These are phyloP conservation scores for Mus spretus DNA, from an alignment of 2,797 vertebrate genomes.

Conservation along the genomic window DNA sequence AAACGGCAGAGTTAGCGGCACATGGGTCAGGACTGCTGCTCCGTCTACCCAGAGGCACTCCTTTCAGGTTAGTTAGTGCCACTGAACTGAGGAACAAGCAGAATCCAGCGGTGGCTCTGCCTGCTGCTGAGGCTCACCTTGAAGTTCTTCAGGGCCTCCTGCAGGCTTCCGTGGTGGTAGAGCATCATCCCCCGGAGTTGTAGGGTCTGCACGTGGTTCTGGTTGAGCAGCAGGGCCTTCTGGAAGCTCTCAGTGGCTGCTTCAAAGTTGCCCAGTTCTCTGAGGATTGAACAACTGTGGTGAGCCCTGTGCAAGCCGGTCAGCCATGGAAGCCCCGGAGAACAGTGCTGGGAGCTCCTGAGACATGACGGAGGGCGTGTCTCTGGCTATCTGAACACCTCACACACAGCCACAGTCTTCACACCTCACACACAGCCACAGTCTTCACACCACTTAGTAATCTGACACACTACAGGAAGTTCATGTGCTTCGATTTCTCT, in stretches of 20 bases:
- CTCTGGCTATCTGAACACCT: neutral
- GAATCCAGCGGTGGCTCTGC: fast-evolving
- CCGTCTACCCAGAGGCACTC: neutral
- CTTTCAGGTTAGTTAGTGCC: neutral
- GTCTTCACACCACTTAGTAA: too few relatives aligned
- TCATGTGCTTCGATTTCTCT: neutral
- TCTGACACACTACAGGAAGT: neutral
- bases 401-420: neutral
- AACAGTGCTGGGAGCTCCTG: neutral
- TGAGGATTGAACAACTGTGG: slow-evolving; percentile 78
- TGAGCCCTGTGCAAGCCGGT: neutral
- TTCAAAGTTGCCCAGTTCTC: slow-evolving; percentile 98
- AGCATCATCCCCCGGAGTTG: slow-evolving; percentile 99
- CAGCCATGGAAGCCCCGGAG: fast-evolving
- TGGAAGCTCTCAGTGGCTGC: slow-evolving; percentile 98
- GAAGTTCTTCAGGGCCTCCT: slow-evolving; percentile 97
- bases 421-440: neutral
- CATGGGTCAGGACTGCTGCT: neutral
- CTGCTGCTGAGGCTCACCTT: slow-evolving; percentile 90
- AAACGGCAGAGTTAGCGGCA: neutral
- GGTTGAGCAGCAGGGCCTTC: slow-evolving; percentile 97
- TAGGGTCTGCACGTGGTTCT: slow-evolving; percentile 98
- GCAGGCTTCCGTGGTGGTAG: slow-evolving; percentile 97
- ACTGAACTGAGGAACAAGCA: neutral
- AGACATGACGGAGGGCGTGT: too few relatives aligned